phyloP scores from a whole-genome alignment of 2,113 vertebrate species.

The Emydura subglobosa region DNA sequence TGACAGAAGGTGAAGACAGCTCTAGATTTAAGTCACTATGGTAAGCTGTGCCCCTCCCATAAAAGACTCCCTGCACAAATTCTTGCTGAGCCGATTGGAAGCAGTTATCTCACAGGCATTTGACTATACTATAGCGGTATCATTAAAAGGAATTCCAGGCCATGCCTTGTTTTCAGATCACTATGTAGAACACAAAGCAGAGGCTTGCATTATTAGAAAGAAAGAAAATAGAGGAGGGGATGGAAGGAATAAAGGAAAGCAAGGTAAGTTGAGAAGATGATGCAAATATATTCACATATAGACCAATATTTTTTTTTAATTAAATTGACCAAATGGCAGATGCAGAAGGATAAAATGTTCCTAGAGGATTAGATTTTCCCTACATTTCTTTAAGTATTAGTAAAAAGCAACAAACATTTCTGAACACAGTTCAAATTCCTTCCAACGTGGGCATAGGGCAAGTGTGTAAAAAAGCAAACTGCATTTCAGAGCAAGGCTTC shows the following conservation, averaged over 20 bases:
- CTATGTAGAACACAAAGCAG: background rate
- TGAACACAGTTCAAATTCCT: background rate
- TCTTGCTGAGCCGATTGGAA: background rate
- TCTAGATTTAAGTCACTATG: background rate
- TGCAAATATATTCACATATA: background rate
- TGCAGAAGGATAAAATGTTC: background rate
- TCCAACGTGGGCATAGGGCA: accelerated
- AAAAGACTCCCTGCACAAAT: background rate
- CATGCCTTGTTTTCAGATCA: background rate
- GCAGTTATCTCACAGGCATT: background rate
- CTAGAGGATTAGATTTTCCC: background rate
- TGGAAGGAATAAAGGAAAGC: background rate
- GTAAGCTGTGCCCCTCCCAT: accelerated
- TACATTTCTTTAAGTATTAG: background rate
- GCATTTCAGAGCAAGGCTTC: slow-evolving; percentile 1
- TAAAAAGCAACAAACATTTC: background rate
- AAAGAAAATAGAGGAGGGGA: background rate
- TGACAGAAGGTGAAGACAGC: background rate
- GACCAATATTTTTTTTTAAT: background rate
- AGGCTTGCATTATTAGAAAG: background rate
- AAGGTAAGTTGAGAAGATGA: background rate
- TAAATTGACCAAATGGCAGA: background rate
- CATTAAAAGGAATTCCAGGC: background rate
- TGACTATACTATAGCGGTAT: background rate
- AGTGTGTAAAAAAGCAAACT: background rate